Evolutionary conservation across 2,797 vertebrate species (phyloP), one percentile per base, ranked within the genome.

Genomic region (Selene dorsalis): DNA sequence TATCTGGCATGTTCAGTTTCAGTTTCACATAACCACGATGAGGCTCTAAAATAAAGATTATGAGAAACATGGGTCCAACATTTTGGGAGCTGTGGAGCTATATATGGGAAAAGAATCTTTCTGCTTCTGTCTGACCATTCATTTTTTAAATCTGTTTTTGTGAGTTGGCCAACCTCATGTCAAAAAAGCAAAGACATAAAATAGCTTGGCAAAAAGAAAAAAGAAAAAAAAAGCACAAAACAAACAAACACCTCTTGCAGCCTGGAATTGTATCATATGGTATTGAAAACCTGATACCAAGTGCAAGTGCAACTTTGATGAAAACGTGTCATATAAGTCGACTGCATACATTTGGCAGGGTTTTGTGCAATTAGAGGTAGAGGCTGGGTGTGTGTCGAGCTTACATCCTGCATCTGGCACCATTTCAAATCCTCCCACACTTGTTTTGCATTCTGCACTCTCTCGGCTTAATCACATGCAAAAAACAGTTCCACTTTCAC

Each of bases 351-450:
- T 91, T 90, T 86, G 77, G 78, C 77, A 80, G 78, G 11, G 82
- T 66, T 86, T 84, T 86, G 66, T 91, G 89, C 83, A 74, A 87
- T 89, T 83, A 87, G 68, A 80, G 82, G 65, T 79, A 53, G 73
- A 79, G 70, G 70, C 77, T 81, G 77, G 68, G 67, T 81, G 70
- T 88, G 85, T 88, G 84, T 85, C 43, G 50, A 53, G 66, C 77
- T 89, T 62, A 80, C 78, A 86, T 88, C 78, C 75, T 79, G 79
- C 68, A 84, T 88, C 84, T 83, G 84, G 79, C 79, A 59, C 41
- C n/a, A 3, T 87, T 89, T 87, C 86, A 90, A 87, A 89, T 86
- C 88, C 91, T 69, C 92, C 91, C 90, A 92, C 90, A 41, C 88
- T 80, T 85, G 77, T 82, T 90, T 90, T 89, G 82, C 83, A 82